Conservation (phyloP, 2,888 invertebrate species). For the Pocota personata region DNA sequence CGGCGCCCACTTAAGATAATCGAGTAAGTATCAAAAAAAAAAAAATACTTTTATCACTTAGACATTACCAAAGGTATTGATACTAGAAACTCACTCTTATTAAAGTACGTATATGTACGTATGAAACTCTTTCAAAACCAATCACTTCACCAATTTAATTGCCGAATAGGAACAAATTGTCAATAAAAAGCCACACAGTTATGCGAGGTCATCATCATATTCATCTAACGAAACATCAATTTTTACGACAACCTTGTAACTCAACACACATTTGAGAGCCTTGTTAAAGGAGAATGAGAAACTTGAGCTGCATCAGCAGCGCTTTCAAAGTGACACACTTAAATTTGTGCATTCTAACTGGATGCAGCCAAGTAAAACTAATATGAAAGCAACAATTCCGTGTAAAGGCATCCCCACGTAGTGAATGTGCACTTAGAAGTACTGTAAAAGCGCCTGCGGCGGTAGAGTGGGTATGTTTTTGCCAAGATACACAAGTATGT, state of each 20-base stretch:
- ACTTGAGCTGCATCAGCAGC: background rate
- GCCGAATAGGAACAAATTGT: background rate
- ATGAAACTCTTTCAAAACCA: background rate
- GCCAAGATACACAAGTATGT: background rate
- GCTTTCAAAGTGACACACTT: conserved; percentile 34
- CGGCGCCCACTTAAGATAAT: too few species aligned
- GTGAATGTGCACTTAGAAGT: conserved; percentile 55
- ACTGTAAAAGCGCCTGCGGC: conserved; percentile 15
- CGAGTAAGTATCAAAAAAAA: too few species aligned
- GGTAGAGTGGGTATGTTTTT: background rate
- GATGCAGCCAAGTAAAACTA: conserved; percentile 49
- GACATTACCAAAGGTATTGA: background rate
- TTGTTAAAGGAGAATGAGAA: conserved; percentile 27
- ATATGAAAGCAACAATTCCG: conserved; percentile 30
- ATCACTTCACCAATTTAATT: conserved; percentile 16
- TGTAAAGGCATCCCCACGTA: background rate
- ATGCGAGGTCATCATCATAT: conserved; percentile 4
- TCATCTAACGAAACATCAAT: conserved; percentile 32
- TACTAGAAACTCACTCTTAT: background rate
- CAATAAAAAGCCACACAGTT: background rate
- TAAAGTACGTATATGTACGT: background rate
- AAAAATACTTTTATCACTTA: too few species aligned
- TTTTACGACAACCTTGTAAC: conserved; percentile 14
- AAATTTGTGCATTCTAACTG: conserved; percentile 53
- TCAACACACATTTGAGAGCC: conserved; percentile 6